phyloP scores from a whole-genome alignment of 2,113 vertebrate species.

The Gallinago undulata region DNA sequence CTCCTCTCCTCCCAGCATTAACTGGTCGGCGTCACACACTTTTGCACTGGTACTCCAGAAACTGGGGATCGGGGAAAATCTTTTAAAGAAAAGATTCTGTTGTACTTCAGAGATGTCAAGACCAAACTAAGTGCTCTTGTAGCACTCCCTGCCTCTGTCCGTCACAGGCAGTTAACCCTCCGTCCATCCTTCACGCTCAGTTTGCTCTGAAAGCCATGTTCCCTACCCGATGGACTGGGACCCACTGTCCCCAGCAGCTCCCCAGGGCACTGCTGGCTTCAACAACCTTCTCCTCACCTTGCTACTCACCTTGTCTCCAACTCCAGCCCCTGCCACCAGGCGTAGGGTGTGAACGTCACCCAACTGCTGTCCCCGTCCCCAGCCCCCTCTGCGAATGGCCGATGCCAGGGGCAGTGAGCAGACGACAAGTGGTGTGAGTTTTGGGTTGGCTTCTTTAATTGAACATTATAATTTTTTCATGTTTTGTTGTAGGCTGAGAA shows the following conservation, averaged over 20 bases:
- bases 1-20: neutral
- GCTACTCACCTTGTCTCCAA: neutral
- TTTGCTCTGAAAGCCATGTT: neutral
- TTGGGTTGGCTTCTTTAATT: neutral
- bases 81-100: neutral
- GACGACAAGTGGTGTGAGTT: neutral
- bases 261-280: neutral
- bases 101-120: neutral
- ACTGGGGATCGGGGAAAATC: neutral
- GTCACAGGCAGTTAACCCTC: neutral
- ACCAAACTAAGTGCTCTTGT: neutral
- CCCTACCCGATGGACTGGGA: rapidly evolving
- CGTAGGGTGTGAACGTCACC: neutral
- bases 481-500: neutral
- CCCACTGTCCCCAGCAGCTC: neutral
- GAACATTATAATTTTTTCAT: neutral
- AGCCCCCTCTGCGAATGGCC: no score
- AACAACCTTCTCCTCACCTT: neutral
- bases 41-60: neutral
- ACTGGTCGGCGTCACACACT: neutral
- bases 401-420: neutral
- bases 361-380: neutral
- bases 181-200: rapidly evolving
- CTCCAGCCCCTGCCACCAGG: neutral
- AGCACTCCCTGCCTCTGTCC: neutral